These are phyloP conservation scores for Rhinatrema bivittatum DNA, from an alignment of 2,797 vertebrate genomes.

Conservation along the genomic window DNA sequence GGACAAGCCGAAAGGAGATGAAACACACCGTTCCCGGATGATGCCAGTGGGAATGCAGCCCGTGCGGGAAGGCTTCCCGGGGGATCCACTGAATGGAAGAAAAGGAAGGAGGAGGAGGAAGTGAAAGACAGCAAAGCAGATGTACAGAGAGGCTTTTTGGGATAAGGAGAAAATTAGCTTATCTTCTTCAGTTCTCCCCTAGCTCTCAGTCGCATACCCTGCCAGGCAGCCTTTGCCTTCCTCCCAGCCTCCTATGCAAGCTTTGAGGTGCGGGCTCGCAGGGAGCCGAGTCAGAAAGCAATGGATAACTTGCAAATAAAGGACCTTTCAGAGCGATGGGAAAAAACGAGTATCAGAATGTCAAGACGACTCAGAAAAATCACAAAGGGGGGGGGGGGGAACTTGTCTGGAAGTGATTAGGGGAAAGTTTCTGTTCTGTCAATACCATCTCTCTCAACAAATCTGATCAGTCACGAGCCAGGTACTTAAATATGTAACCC, in stretches of 20 bases:
- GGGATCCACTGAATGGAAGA: no score
- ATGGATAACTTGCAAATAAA: constrained; percentile 16
- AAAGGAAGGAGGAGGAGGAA: constrained; percentile 1
- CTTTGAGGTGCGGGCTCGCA: constrained; percentile 6
- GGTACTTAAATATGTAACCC: no score
- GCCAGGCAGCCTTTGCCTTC: constrained; percentile 15
- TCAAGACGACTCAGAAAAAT: constrained; percentile 15
- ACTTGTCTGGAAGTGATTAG: constrained; percentile 10
- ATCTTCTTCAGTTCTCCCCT: constrained; percentile 8
- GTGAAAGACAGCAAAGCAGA: no score
- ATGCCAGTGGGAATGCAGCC: no score
- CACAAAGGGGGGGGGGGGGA: constrained; percentile 12
- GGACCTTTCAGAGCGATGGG: constrained; percentile 10
- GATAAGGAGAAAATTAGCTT: constrained; percentile 17
- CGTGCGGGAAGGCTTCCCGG: no score
- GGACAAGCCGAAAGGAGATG: no score
- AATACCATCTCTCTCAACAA: no score
- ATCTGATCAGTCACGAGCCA: no score
- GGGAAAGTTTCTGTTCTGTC: neutral
- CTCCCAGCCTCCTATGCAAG: constrained; percentile 19
- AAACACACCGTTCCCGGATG: no score
- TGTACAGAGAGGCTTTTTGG: no score
- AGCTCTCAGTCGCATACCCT: constrained; percentile 11
- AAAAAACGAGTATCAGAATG: constrained; percentile 1
- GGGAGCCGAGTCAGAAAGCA: constrained; percentile 22